Evolutionary conservation across 92 coral and sea anemone genomes (phyloP).

Genomic region (Parazoanthus darwini): DNA sequence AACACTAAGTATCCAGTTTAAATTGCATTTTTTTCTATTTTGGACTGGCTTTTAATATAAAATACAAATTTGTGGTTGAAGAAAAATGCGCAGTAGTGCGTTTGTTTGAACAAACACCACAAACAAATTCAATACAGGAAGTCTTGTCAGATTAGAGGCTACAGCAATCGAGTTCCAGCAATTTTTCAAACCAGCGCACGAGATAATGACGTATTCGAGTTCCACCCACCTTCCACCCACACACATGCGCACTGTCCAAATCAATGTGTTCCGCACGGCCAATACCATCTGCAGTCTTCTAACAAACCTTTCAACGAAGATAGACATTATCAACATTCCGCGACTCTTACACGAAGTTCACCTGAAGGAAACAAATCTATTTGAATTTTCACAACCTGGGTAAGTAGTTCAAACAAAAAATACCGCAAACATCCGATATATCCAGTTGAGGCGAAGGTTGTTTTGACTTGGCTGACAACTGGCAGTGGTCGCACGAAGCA

Average conservation of each 20-base stretch:
- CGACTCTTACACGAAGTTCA: not conserved
- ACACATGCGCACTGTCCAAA: not conserved
- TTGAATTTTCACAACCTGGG: not conserved
- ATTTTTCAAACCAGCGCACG: not conserved
- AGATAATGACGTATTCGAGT: not conserved
- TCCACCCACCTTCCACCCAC: slow-evolving; percentile 2
- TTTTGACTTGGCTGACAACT: no score
- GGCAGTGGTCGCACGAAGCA: not conserved
- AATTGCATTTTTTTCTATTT: no score
- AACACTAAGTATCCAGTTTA: no score
- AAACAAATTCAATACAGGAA: not conserved
- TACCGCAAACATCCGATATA: not conserved
- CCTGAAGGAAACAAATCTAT: not conserved
- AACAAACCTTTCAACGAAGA: not conserved
- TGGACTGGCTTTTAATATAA: no score
- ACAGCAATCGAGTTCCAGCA: not conserved
- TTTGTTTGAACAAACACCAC: not conserved
- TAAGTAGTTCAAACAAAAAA: not conserved
- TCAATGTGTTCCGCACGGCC: not conserved
- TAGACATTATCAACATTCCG: not conserved
- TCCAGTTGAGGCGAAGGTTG: not conserved
- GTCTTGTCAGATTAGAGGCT: not conserved
- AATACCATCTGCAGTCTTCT: not conserved
- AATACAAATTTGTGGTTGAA: no score
- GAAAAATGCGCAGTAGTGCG: not conserved